Percentiles rank a stretch among this genome's conserved stretches.
Conservation (phyloP, 2,888 invertebrate genomes). For the Nasonia oneida region DNA sequence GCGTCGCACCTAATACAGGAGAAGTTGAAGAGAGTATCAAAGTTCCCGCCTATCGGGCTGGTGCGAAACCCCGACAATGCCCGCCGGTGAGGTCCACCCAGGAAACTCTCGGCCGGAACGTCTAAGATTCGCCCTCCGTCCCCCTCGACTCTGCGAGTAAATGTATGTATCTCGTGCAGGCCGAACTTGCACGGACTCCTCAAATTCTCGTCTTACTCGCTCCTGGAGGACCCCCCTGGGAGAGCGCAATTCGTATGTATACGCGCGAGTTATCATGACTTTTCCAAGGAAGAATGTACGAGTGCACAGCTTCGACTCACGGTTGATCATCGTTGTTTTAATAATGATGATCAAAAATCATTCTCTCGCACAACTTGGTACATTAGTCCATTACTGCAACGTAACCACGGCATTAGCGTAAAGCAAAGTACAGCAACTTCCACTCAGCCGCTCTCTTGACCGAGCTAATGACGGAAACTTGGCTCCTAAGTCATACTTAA, state of each 20-base stretch:
- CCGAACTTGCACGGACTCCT: slow-evolving; percentile 43
- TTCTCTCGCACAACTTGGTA: background rate
- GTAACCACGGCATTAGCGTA: background rate
- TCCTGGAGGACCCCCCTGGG: background rate
- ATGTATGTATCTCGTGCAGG: slow-evolving; percentile 6
- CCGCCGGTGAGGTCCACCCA: slow-evolving; percentile 63
- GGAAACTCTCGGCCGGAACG: slow-evolving; percentile 10
- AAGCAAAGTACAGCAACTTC: background rate
- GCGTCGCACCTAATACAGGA: slow-evolving; percentile 23
- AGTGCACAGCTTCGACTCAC: no score
- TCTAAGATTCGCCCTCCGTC: slow-evolving; percentile 25
- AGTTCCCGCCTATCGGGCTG: slow-evolving; percentile 36
- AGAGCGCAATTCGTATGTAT: background rate
- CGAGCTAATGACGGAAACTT: slow-evolving; percentile 76
- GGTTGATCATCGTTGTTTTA: no score
- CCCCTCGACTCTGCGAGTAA: background rate
- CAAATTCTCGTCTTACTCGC: slow-evolving; percentile 33
- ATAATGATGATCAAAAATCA: no score
- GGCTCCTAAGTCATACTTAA: slow-evolving; percentile 77
- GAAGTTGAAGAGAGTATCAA: slow-evolving; percentile 20
- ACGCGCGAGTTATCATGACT: background rate
- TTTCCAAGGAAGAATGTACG: background rate
- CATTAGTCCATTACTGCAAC: background rate
- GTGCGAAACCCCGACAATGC: slow-evolving; percentile 70
- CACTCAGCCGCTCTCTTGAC: slow-evolving; percentile 40